Evolutionary conservation across 2,888 invertebrate genomes (phyloP), one percentile per base, ranked within the genome.

Genomic region (Conus canariensis): DNA sequence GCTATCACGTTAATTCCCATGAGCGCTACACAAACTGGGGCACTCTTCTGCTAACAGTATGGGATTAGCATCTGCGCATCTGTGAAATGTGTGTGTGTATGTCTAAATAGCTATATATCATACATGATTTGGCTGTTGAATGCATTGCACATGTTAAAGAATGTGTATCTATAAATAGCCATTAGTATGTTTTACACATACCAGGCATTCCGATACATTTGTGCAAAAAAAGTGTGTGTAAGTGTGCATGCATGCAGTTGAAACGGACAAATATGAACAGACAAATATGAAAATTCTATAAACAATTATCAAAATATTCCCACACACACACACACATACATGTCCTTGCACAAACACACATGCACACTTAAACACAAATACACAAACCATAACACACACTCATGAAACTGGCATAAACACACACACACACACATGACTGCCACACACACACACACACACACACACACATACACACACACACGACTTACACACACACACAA

Each of bases 401-500:
- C 45, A 25, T 30, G 8, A 4, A 25, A 25, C 25, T 30, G 9
- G 8, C 77, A 7, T 5, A 82, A 19, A 82, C 22, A 88, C 67
- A 56, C 59, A 88, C 56, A 59, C n/a, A 70, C 45, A 64, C 12
- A 67, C 45, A 87, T n/a, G n/a, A n/a, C n/a, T n/a, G n/a, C n/a
- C 9, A 30, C 56, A 60, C 25, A 85, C 60, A 88, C 64, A 74
- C 22, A 74, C 70, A 74, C 22, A 74, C 70, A 74, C n/a, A 19
- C 70, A 74, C 70, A 14, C 8, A 64, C 64, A 64, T 16, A 70
- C 45, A 64, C 12, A 67, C 45, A 87, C 9, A 30, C 56, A 60
- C 25, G n/a, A n/a, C n/a, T n/a, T n/a, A 85, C 60, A 88, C 64
- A 74, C 22, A 74, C 70, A 74, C 22, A 74, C 70, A 74, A 19